Percentiles rank a stretch among this genome's conserved stretches.
phyloP scores from a whole-genome alignment of 2,113 vertebrate species.

The Pionites leucogaster region DNA sequence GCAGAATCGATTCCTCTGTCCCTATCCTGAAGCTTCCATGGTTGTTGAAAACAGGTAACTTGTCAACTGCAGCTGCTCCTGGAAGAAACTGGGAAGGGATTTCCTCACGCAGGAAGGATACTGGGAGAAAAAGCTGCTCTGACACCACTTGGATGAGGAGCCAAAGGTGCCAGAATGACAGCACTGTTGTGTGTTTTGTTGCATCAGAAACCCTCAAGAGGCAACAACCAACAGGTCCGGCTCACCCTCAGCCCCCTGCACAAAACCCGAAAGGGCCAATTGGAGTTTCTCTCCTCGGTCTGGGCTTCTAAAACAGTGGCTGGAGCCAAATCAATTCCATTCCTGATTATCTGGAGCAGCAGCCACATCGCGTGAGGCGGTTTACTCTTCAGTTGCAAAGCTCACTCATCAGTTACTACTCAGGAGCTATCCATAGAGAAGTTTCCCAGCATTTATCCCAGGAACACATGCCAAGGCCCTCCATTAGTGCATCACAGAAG shows the following conservation, averaged over 20 bases:
- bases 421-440: background rate
- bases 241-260: background rate
- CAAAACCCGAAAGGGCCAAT: fast-evolving
- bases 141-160: background rate
- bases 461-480: background rate
- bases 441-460: background rate
- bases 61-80: background rate
- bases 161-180: background rate
- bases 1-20: background rate
- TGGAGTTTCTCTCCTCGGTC: background rate
- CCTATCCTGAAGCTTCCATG: background rate
- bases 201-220: background rate
- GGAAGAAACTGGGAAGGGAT: background rate
- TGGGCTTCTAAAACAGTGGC: background rate
- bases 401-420: background rate
- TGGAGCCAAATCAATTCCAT: background rate
- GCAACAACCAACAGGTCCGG: background rate
- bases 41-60: background rate
- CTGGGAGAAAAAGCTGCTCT: background rate
- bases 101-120: background rate
- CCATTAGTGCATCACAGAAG: fast-evolving
- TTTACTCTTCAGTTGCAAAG: background rate
- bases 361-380: background rate
- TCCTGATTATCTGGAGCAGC: background rate
- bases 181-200: fast-evolving